A percentile compares a stretch with the other conserved stretches of the same genome.
Evolutionary conservation across 2,113 vertebrate genomes (phyloP).

Genomic region (Microtus pennsylvanicus): DNA sequence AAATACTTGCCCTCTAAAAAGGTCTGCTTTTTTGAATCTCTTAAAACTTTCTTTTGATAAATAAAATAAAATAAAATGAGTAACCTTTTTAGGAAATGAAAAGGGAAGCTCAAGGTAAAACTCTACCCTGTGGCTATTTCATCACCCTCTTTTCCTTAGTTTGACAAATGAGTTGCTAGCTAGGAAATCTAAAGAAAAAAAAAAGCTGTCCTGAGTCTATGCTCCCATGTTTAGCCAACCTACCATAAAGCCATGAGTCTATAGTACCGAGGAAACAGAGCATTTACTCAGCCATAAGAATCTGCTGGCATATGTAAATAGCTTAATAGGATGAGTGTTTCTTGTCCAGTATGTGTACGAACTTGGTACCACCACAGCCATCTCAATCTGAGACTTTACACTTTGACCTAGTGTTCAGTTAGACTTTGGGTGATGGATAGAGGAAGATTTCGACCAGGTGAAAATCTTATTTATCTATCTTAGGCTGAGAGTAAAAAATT

Average conservation of each 20-base stretch:
- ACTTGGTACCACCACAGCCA: not conserved
- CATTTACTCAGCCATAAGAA: not conserved
- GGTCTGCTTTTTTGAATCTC: not conserved
- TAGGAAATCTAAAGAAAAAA: not conserved
- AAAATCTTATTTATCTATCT: conserved; percentile 73
- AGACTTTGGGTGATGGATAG: conserved; percentile 39
- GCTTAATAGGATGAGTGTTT: not conserved
- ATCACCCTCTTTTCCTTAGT: not conserved
- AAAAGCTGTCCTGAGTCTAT: not conserved
- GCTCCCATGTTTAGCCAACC: not conserved
- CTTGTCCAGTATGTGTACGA: not conserved
- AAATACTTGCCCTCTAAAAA: not conserved
- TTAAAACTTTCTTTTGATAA: not conserved
- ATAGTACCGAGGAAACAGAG: not conserved
- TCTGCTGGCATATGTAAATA: not conserved
- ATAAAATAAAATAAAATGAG: not conserved
- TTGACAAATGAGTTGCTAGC: not conserved
- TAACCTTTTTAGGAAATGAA: not conserved
- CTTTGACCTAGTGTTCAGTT: conserved; percentile 60
- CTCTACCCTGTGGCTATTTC: not conserved
- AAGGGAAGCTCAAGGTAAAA: not conserved
- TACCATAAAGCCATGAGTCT: not conserved
- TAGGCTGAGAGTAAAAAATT: conserved; percentile 54
- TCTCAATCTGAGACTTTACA: conserved; percentile 42
- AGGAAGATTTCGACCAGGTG: conserved; percentile 67